Conservation (phyloP, 2,113 vertebrate genomes). For the Brachypteracias leptosomus region DNA sequence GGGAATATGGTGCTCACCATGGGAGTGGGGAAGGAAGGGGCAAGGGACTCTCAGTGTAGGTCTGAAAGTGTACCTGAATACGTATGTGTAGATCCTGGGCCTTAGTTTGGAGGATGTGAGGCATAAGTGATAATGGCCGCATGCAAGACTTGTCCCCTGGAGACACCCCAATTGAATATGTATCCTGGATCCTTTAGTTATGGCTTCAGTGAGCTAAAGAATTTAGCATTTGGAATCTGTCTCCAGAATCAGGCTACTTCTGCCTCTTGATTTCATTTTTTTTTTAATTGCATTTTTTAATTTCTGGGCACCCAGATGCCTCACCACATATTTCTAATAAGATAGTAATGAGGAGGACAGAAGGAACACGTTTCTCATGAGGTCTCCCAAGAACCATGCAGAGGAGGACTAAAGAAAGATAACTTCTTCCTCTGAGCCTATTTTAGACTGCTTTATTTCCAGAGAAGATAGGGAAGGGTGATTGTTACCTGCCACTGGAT, state of each 20-base stretch:
- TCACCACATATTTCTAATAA: not conserved
- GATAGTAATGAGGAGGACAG: not conserved
- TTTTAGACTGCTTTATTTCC: not conserved
- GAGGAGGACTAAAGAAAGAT: not conserved
- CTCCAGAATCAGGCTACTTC: not conserved
- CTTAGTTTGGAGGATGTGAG: not conserved
- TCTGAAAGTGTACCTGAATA: not conserved
- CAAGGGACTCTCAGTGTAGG: not conserved
- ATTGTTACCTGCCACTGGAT: not conserved
- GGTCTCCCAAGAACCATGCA: not conserved
- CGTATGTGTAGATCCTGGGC: not conserved
- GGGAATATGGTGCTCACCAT: slow-evolving; percentile 36
- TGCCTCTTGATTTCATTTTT: not conserved
- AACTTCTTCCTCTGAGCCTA: not conserved
- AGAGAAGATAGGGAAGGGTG: not conserved
- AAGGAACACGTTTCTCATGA: not conserved
- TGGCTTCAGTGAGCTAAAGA: not conserved
- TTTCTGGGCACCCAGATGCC: not conserved
- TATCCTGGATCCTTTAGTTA: not conserved
- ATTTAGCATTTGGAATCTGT: not conserved
- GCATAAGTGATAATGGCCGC: not conserved
- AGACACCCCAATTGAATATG: not conserved
- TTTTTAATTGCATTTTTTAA: not conserved
- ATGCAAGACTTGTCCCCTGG: not conserved
- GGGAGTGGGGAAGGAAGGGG: not conserved